phyloP scores from a whole-genome alignment of 1,140 invertebrate genomes.

The Homarus americanus region DNA sequence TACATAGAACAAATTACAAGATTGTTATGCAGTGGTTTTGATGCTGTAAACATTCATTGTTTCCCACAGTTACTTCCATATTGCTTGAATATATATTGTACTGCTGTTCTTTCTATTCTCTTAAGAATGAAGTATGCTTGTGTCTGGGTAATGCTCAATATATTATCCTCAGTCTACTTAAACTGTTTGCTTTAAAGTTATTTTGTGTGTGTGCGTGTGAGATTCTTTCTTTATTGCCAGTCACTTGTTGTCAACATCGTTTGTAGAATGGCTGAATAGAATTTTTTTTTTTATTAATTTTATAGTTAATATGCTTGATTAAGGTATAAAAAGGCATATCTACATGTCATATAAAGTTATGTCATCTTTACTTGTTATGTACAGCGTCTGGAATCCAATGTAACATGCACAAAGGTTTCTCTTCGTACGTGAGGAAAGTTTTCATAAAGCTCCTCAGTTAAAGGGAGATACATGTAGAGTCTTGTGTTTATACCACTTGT shows the following conservation, averaged over 20 bases:
- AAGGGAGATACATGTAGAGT: not conserved
- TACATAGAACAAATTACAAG: not conserved
- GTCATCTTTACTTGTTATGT: too few species aligned
- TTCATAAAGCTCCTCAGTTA: not conserved
- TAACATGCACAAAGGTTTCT: not conserved
- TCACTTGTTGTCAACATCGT: too few species aligned
- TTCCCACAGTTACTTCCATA: not conserved
- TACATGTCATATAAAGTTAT: not conserved
- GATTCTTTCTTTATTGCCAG: too few species aligned
- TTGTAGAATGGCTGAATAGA: not conserved
- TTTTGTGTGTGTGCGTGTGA: not conserved
- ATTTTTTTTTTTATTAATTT: not conserved
- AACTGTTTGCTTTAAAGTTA: constrained; percentile 38
- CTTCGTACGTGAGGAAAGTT: not conserved
- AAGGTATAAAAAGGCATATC: not conserved
- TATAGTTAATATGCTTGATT: not conserved
- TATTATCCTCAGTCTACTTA: constrained; percentile 37
- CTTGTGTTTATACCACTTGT: not conserved
- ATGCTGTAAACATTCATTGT: not conserved
- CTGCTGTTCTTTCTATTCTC: not conserved
- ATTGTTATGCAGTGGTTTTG: not conserved
- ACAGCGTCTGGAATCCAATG: too few species aligned
- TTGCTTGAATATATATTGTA: not conserved
- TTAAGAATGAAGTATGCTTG: not conserved
- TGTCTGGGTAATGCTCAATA: constrained; percentile 53